Conservation (phyloP, 2,888 invertebrate genomes). For the Aphodius sticticus region DNA sequence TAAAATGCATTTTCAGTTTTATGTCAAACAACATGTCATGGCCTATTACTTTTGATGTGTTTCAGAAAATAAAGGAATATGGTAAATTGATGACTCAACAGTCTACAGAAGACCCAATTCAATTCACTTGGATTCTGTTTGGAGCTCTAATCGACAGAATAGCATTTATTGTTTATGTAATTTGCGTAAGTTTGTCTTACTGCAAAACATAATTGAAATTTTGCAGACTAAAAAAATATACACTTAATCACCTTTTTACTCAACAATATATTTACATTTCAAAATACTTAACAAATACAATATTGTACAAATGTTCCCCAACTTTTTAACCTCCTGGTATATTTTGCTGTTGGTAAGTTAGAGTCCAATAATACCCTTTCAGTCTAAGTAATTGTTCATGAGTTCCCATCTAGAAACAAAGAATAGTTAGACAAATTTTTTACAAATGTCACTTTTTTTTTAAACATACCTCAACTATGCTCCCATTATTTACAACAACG, state of each 20-base stretch:
- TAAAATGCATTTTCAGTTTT: slow-evolving; percentile 9
- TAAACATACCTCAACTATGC: slow-evolving; percentile 77
- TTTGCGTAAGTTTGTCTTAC: not conserved
- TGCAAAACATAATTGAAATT: not conserved
- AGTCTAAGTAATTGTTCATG: slow-evolving; percentile 80
- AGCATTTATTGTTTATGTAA: slow-evolving; percentile 49
- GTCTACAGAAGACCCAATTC: slow-evolving; percentile 44
- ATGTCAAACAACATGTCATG: not conserved
- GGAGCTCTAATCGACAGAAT: slow-evolving; percentile 54
- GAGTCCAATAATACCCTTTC: slow-evolving; percentile 86
- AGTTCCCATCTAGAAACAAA: slow-evolving; percentile 75
- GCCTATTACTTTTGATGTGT: not conserved
- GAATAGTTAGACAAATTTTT: slow-evolving; percentile 7
- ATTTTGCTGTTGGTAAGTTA: slow-evolving; percentile 75
- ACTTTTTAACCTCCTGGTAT: slow-evolving; percentile 39
- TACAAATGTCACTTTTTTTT: slow-evolving; percentile 6
- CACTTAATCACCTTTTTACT: slow-evolving; percentile 34
- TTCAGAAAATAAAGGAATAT: slow-evolving; percentile 51
- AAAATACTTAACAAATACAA: slow-evolving; percentile 14
- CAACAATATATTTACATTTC: slow-evolving; percentile 11
- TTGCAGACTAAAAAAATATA: not conserved
- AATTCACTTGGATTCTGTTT: slow-evolving; percentile 53
- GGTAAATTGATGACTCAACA: slow-evolving; percentile 46
- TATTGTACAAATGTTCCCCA: slow-evolving; percentile 18
- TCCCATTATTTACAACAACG: slow-evolving; percentile 86